Evolutionary conservation across 2,113 vertebrate genomes (phyloP).

Genomic region (Pardalotus punctatus): DNA sequence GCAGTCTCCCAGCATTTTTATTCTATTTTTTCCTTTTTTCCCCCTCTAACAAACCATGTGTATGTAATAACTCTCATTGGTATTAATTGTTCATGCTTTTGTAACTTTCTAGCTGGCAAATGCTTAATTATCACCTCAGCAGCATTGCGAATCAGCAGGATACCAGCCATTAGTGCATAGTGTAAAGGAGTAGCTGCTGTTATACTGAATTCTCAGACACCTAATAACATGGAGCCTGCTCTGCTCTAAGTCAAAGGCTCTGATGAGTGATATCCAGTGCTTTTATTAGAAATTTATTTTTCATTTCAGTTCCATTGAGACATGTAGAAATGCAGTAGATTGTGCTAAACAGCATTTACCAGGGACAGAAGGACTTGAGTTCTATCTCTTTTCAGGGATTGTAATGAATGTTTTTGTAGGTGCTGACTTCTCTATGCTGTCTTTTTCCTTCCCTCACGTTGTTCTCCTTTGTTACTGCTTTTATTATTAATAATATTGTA

Average conservation of each 20-base stretch:
- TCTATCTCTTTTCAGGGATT: not conserved
- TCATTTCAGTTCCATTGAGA: not conserved
- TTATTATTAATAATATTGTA: not conserved
- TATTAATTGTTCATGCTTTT: not conserved
- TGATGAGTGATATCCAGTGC: not conserved
- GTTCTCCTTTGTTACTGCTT: not conserved
- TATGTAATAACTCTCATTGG: not conserved
- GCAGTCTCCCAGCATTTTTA: not conserved
- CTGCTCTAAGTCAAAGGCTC: not conserved
- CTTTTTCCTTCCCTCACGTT: not conserved
- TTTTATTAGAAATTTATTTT: not conserved
- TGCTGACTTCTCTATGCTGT: not conserved
- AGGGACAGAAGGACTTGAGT: not conserved
- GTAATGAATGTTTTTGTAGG: not conserved
- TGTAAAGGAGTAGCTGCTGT: not conserved
- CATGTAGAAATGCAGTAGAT: not conserved
- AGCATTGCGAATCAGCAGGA: not conserved
- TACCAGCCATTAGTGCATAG: not conserved
- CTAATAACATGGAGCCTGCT: not conserved
- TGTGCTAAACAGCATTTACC: not conserved
- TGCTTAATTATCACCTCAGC: not conserved
- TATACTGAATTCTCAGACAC: not conserved
- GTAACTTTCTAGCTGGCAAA: not conserved
- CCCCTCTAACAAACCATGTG: not conserved
- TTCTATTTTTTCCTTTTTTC: accelerated